Conservation (phyloP, 2,113 vertebrate species). For the Elaphurus davidianus region DNA sequence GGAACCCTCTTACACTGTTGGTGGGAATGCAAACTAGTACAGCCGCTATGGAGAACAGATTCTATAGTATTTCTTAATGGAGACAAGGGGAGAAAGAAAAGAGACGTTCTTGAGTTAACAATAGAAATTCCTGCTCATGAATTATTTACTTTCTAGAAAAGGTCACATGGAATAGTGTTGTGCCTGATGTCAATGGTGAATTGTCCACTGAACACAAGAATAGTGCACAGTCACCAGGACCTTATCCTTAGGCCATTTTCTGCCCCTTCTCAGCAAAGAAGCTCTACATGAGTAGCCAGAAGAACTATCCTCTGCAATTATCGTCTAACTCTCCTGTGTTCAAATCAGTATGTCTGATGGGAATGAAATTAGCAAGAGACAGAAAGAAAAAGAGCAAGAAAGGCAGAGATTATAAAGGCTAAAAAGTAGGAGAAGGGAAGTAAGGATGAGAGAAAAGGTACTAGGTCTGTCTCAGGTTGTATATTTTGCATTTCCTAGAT, state of each 20-base stretch:
- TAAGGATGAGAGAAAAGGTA: not conserved
- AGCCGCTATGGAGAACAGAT: not conserved
- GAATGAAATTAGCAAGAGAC: not conserved
- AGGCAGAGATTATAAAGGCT: not conserved
- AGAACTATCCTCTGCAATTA: not conserved
- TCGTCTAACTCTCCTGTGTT: not conserved
- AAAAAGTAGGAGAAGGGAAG: not conserved
- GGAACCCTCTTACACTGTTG: not conserved
- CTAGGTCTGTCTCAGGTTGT: not conserved
- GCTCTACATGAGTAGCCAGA: not conserved
- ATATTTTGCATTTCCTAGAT: not conserved
- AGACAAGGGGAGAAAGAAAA: not conserved
- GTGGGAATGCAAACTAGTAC: not conserved
- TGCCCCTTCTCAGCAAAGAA: not conserved
- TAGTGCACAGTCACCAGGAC: not conserved
- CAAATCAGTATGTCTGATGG: not conserved
- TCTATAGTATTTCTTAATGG: not conserved
- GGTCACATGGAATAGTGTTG: not conserved
- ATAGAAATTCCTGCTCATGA: not conserved
- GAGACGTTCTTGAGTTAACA: conserved; percentile 8
- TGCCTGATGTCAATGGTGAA: not conserved
- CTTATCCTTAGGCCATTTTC: not conserved
- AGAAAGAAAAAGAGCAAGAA: not conserved
- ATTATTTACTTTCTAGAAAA: not conserved
- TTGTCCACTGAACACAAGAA: not conserved